phyloP scores from a whole-genome alignment of 2,797 vertebrate genomes.

The Myripristis jacobus region DNA sequence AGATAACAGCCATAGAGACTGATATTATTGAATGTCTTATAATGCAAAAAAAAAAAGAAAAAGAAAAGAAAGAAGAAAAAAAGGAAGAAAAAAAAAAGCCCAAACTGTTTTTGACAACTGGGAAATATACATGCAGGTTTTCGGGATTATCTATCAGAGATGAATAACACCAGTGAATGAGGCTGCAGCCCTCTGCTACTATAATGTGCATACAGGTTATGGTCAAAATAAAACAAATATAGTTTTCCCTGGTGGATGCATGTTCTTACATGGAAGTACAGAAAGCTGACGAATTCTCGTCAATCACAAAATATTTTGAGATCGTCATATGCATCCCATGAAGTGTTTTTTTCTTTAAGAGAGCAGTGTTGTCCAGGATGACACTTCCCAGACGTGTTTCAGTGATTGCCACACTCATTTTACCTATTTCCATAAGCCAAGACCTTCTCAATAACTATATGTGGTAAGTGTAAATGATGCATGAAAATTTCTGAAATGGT shows the following conservation, averaged over 20 bases:
- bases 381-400: constrained; percentile 44
- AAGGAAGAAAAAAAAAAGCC: no score
- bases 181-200: not conserved
- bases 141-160: no score
- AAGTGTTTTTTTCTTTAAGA: constrained; percentile 33
- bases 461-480: not conserved
- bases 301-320: constrained; percentile 37
- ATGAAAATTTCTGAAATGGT: not conserved
- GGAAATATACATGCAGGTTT: no score
- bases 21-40: no score
- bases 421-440: not conserved
- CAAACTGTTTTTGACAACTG: no score
- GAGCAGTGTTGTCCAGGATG: constrained; percentile 11
- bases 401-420: not conserved
- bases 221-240: not conserved
- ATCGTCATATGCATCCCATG: constrained; percentile 24
- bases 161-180: not conserved
- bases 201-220: not conserved
- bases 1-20: no score
- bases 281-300: constrained; percentile 11
- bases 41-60: no score
- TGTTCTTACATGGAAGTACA: constrained; percentile 8
- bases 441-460: constrained; percentile 3
- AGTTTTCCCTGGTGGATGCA: no score
- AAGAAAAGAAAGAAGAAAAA: no score